These are phyloP conservation scores for Calonectris borealis DNA, from an alignment of 2,113 vertebrate species.

Conservation along the genomic window DNA sequence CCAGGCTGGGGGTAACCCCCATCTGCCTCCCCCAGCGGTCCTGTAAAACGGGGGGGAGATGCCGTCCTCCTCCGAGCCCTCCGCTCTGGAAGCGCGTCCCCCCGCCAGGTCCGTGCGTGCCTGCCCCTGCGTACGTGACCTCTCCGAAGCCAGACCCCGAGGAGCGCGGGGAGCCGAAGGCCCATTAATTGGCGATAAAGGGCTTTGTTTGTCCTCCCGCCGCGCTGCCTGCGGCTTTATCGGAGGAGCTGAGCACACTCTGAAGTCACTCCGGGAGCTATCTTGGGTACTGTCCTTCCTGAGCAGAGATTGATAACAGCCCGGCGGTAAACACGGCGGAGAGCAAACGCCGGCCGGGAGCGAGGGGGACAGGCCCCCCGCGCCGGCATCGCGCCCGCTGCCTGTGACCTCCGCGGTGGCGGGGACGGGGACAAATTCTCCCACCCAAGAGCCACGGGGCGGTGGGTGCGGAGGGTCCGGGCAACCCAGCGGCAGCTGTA, in stretches of 20 bases:
- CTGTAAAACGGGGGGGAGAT: fast-evolving
- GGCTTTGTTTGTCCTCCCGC: slow-evolving; percentile 23
- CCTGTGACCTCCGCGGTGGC: neutral
- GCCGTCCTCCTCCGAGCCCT: fast-evolving
- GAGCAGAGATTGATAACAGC: neutral
- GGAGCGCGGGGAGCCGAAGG: neutral
- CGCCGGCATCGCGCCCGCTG: fast-evolving
- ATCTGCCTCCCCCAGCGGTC: too few species aligned
- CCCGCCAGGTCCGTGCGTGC: neutral
- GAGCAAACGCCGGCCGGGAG: neutral
- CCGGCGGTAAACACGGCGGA: neutral
- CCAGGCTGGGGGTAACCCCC: neutral
- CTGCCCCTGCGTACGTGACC: neutral
- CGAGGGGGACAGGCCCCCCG: neutral
- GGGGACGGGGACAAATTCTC: neutral
- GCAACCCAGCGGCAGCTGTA: neutral
- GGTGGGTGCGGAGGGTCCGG: fast-evolving
- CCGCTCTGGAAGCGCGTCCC: fast-evolving
- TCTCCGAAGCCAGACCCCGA: neutral
- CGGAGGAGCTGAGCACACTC: neutral
- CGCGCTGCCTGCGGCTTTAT: neutral
- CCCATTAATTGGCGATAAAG: neutral
- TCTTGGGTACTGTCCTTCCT: neutral
- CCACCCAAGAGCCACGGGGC: neutral
- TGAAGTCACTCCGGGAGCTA: neutral